Evolutionary conservation across 2,797 vertebrate species (phyloP).

Genomic region (Pangasius larnaudii): DNA sequence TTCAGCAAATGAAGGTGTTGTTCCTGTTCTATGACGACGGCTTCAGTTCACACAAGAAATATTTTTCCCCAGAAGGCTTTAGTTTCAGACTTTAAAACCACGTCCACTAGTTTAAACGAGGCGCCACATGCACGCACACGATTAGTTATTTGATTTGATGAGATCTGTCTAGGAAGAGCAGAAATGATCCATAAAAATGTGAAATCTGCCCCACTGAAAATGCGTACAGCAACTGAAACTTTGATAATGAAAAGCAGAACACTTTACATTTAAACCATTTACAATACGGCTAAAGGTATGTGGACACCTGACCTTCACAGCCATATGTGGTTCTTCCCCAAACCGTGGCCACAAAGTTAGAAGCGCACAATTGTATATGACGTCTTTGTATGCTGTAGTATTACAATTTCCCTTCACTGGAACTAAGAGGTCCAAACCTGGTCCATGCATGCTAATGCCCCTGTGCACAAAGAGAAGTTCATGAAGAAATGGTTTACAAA

Average conservation of each 20-base stretch:
- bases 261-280: background rate
- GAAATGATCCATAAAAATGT: background rate
- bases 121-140: background rate
- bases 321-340: too few relatives aligned
- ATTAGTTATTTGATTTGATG: background rate
- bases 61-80: background rate
- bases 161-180: background rate
- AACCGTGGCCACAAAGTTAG: background rate
- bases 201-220: background rate
- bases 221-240: background rate
- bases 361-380: background rate
- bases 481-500: background rate
- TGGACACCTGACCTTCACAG: background rate
- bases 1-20: background rate
- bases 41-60: too few relatives aligned
- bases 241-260: background rate
- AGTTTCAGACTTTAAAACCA: background rate
- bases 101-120: slow-evolving; percentile 36
- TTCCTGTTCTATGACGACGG: background rate
- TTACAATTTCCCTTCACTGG: background rate
- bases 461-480: background rate
- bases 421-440: background rate
- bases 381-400: too few relatives aligned
- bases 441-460: background rate
- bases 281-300: background rate